phyloP scores from a whole-genome alignment of 2,113 vertebrate species.

The Turnix velox region DNA sequence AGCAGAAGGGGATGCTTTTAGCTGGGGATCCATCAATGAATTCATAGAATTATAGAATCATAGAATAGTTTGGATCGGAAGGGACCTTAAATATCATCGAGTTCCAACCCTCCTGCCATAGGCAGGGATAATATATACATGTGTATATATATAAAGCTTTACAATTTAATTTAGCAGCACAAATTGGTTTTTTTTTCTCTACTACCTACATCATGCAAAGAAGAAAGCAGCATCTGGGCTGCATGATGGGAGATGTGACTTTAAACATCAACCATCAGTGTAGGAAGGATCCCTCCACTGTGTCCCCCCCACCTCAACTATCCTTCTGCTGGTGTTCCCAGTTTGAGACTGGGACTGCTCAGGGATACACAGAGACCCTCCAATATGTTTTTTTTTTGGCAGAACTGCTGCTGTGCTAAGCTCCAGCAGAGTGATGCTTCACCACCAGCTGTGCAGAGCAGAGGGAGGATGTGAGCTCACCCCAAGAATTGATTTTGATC shows the following conservation, averaged over 20 bases:
- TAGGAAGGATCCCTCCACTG: background rate
- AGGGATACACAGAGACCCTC: background rate
- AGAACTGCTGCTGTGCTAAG: background rate
- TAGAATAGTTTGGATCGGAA: too few species aligned
- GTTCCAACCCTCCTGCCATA: too few species aligned
- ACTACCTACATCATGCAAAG: too few species aligned
- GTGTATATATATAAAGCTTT: background rate
- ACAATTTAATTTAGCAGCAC: background rate
- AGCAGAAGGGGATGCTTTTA: background rate
- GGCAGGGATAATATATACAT: too few species aligned
- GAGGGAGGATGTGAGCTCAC: background rate
- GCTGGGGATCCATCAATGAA: background rate
- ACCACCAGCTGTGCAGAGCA: rapidly evolving
- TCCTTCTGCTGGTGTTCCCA: background rate
- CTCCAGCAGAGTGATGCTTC: background rate
- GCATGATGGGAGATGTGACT: background rate
- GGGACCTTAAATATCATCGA: too few species aligned
- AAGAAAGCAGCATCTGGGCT: background rate
- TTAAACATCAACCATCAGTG: background rate
- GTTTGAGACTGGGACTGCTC: background rate
- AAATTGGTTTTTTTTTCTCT: background rate
- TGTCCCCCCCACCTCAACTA: rapidly evolving
- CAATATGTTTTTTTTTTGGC: background rate
- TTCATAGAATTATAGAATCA: too few species aligned
- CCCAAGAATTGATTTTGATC: background rate